A percentile compares a stretch with the other conserved stretches of the same genome.
phyloP scores from a whole-genome alignment of 1,140 invertebrate genomes.

The Brachionus paranguensis region DNA sequence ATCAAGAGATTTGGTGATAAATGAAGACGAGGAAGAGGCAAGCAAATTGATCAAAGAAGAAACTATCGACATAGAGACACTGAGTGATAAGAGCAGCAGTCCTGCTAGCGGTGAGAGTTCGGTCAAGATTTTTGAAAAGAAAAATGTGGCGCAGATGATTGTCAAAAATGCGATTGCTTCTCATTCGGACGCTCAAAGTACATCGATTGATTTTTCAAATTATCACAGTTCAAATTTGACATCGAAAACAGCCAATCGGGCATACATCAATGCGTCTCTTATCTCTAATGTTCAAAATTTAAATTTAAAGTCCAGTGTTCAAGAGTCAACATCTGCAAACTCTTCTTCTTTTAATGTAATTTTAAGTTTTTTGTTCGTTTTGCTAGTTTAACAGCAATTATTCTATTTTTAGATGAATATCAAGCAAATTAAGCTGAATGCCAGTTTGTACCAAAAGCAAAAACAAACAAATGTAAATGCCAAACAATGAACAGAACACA shows the following conservation, averaged over 20 bases:
- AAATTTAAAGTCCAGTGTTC: background rate
- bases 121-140: too few species aligned
- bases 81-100: background rate
- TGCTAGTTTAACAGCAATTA: too few species aligned
- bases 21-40: background rate
- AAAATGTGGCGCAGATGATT: background rate
- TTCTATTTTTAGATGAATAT: background rate
- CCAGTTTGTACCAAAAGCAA: background rate
- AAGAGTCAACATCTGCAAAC: background rate
- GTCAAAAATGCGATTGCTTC: background rate
- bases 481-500: background rate
- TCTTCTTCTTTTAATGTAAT: background rate
- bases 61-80: background rate
- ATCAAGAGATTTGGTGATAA: background rate
- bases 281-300: background rate
- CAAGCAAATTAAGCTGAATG: background rate
- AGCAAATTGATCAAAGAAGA: background rate
- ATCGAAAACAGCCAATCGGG: background rate
- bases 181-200: background rate
- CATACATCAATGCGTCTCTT: background rate
- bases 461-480: background rate
- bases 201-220: background rate
- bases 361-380: background rate
- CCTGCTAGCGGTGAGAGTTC: background rate
- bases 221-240: background rate